Evolutionary conservation across 2,888 invertebrate genomes (phyloP).

Genomic region (Lithophane semibrunnea): DNA sequence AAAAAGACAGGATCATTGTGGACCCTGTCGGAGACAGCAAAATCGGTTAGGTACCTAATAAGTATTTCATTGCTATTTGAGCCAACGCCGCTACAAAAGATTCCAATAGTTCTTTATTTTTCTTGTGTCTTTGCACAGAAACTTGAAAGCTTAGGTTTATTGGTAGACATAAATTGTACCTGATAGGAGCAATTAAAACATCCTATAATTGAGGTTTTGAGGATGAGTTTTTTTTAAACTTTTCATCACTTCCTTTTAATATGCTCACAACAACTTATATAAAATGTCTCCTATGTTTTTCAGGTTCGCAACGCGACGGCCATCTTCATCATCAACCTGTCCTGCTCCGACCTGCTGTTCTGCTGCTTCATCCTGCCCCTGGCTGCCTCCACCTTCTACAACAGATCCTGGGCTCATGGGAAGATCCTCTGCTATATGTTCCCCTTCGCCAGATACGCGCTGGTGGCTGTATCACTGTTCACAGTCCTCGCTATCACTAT

Average conservation of each 20-base stretch:
- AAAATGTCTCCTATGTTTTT: conserved; percentile 54
- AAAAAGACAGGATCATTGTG: not conserved
- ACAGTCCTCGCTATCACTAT: conserved; percentile 95
- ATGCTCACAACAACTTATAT: not conserved
- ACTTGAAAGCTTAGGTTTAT: not conserved
- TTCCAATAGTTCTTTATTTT: not conserved
- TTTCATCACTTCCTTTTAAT: too few relatives aligned
- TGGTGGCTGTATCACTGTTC: conserved; percentile 95
- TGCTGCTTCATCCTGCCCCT: conserved; percentile 95
- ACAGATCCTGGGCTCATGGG: conserved; percentile 93
- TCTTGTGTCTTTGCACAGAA: not conserved
- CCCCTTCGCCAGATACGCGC: conserved; percentile 93
- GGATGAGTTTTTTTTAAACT: not conserved
- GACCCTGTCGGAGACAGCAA: too few relatives aligned
- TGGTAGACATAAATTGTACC: not conserved
- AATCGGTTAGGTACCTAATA: too few relatives aligned
- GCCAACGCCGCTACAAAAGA: not conserved
- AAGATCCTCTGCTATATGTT: conserved; percentile 93
- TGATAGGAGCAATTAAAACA: not conserved
- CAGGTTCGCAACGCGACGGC: conserved; percentile 96
- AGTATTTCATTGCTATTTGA: not conserved
- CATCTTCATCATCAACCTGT: conserved; percentile 95
- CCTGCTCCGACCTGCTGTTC: conserved; percentile 94
- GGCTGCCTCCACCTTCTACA: conserved; percentile 94
- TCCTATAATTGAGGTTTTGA: not conserved